Percentiles rank a stretch among this genome's conserved stretches.
Evolutionary conservation across 2,113 vertebrate genomes (phyloP).

Genomic region (Thunnus thynnus): DNA sequence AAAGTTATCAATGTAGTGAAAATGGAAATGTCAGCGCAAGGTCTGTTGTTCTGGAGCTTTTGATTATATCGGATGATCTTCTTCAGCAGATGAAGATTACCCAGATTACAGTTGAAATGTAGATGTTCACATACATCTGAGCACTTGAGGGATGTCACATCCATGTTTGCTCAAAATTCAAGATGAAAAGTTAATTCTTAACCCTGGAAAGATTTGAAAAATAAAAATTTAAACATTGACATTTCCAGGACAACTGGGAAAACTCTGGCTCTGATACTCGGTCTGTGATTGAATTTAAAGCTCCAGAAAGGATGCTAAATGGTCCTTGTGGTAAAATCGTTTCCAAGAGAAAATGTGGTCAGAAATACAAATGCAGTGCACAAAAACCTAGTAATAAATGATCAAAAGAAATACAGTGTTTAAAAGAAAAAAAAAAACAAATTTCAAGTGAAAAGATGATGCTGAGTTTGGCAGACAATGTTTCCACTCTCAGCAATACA

Average conservation of each 20-base stretch:
- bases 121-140: neutral
- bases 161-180: neutral
- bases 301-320: neutral
- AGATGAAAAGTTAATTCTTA: neutral
- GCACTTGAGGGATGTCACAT: neutral
- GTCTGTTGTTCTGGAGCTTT: neutral
- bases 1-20: neutral
- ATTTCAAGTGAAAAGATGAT: neutral
- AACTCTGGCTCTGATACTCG: too few species aligned
- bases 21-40: too few species aligned
- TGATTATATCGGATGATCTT: neutral
- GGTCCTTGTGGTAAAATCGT: neutral
- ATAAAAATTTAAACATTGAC: neutral
- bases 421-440: neutral
- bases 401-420: neutral
- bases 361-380: too few species aligned
- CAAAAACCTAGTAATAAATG: too few species aligned
- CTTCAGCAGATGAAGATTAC: neutral
- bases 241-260: too few species aligned
- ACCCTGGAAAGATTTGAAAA: neutral
- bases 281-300: neutral
- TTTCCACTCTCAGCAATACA: neutral
- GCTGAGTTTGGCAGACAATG: neutral
- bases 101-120: too few species aligned
- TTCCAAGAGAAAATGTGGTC: neutral